These are phyloP conservation scores for Adoxophyes honmai DNA, from an alignment of 1,140 invertebrate species.

Conservation along the genomic window DNA sequence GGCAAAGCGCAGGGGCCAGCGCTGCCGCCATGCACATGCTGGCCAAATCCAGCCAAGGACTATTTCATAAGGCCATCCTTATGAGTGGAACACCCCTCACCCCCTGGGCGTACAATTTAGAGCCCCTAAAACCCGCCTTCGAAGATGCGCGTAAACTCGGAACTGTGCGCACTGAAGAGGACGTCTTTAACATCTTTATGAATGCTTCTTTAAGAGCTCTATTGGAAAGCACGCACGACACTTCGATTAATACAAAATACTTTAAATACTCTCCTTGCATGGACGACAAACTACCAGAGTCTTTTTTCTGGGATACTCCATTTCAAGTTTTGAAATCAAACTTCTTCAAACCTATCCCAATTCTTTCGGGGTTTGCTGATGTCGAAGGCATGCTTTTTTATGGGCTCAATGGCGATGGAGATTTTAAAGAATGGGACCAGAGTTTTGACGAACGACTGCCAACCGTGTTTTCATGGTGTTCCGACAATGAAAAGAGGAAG, in stretches of 20 bases:
- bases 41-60: conserved; percentile 43
- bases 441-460: conserved; percentile 49
- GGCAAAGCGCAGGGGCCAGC: conserved; percentile 70
- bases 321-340: conserved; percentile 49
- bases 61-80: conserved; percentile 49
- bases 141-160: conserved; percentile 51
- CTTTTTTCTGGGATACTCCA: conserved; percentile 51
- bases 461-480: conserved; percentile 50
- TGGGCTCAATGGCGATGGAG: conserved; percentile 36
- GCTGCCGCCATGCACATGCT: conserved; percentile 55
- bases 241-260: conserved; percentile 43
- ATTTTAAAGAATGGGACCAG: conserved; percentile 41
- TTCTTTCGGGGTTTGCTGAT: conserved; percentile 49
- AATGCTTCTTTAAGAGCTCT: conserved; percentile 33
- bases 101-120: conserved; percentile 59
- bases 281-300: conserved; percentile 35
- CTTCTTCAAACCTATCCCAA: conserved; percentile 54
- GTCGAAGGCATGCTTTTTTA: conserved; percentile 55
- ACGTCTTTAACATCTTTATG: conserved; percentile 43
- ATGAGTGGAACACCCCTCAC: conserved; percentile 53
- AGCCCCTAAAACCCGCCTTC: conserved; percentile 32
- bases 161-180: conserved; percentile 30
- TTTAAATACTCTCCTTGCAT: conserved; percentile 60
- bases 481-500: conserved; percentile 30
- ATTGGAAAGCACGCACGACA: conserved; percentile 32